Evolutionary conservation across 2,113 vertebrate species (phyloP), one percentile per base, ranked within the genome.

Genomic region (Pampusana beccarii): DNA sequence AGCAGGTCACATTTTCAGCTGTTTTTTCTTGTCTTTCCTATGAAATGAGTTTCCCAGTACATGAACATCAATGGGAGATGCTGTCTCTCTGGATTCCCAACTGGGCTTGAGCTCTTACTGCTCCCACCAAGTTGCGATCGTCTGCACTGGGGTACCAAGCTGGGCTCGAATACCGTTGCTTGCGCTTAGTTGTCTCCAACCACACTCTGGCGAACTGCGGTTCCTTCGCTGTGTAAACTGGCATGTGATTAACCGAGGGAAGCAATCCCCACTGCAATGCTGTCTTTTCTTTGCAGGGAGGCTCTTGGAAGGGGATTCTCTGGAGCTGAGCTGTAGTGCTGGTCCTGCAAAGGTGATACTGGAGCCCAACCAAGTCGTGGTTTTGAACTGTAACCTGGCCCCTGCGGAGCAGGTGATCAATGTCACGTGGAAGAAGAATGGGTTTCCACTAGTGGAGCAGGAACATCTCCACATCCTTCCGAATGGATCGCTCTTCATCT

Each of bases 241-340:
- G 65, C 42, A 19, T 61, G 56, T 66, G 72, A 38, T 66, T 71
- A 51, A 64, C 42, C 20, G 10, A 61, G 58, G 56, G 34, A 36
- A 70, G 56, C n/a, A 65, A 58, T 29, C 14, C 31, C 21, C 16
- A 20, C 42, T 53, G 60, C 64, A 89, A 64, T 2, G 1, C n/a
- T 94, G 50, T 88, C 56, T 92, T 80, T 12, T 91, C 89, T 92
- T 44, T 79, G 54, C 98, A 99, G 99, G 98, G 94, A 98, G 98
- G 88, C 97, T 98, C 79, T 65, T 57, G 8, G 96, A 69, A 92
- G 93, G 96, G 89, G 94, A 95, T 66, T 98, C 98, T 0, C 94
- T 99, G 97, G 98, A 99, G 96, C 98, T 99, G 98, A 99, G 98
- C 98, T 99, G 99, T 40, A 98, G 98, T 10, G 97, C 97, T 28